Evolutionary conservation across 2,888 invertebrate species (phyloP).

Genomic region (Acanthoscelides obtectus): DNA sequence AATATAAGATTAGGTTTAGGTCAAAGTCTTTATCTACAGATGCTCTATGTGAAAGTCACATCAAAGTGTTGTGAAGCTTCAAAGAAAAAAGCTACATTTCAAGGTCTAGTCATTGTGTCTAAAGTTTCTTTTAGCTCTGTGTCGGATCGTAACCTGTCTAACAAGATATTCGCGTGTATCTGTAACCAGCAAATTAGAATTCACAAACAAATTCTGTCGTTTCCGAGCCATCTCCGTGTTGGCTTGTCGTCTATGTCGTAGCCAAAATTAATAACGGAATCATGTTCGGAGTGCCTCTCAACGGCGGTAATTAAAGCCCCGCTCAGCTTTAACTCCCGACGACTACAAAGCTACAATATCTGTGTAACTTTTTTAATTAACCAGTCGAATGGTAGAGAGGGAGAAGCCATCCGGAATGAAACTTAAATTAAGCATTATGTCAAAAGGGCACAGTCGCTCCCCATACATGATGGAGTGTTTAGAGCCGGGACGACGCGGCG

Average conservation of each 20-base stretch:
- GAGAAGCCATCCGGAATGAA: not conserved
- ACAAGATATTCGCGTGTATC: not conserved
- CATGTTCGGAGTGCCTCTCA: not conserved
- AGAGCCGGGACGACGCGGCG: no score
- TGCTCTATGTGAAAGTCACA: no score
- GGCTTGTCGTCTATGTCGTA: no score
- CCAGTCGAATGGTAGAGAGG: not conserved
- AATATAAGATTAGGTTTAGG: no score
- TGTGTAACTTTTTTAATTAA: constrained; percentile 1
- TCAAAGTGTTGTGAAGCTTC: no score
- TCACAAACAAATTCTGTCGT: not conserved
- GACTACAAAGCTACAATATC: not conserved
- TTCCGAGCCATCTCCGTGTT: not conserved
- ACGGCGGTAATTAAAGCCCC: not conserved
- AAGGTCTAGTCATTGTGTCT: no score
- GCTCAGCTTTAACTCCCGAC: not conserved
- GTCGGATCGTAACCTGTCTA: no score
- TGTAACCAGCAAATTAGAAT: not conserved
- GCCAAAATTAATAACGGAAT: not conserved
- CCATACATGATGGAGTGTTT: not conserved
- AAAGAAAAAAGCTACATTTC: no score
- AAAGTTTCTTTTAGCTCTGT: no score
- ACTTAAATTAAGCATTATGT: not conserved
- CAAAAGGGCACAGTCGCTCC: not conserved
- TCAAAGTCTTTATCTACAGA: no score